Evolutionary conservation across 2,113 vertebrate genomes (phyloP).

Genomic region (Vireo altiloquus): DNA sequence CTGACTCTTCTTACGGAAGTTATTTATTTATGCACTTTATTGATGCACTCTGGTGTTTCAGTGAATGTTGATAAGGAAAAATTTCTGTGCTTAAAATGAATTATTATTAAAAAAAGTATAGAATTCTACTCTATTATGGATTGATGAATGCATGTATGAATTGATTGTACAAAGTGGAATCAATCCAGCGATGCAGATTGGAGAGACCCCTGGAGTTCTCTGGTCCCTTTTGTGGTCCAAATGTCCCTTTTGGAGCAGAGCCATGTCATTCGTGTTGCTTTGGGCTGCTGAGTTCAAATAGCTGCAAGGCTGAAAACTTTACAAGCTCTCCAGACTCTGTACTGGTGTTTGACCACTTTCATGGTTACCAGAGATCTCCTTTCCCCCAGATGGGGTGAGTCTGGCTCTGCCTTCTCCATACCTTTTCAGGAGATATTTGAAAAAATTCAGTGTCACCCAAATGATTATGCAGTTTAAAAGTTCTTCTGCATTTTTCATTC

Average conservation of each 20-base stretch:
- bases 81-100: not conserved
- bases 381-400: not conserved
- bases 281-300: not conserved
- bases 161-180: not conserved
- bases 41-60: not conserved
- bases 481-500: not conserved
- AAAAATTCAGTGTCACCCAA: not conserved
- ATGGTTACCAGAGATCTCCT: not conserved
- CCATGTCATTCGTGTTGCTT: not conserved
- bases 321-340: not conserved
- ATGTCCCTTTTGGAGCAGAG: not conserved
- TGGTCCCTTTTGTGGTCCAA: not conserved
- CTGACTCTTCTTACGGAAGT: not conserved
- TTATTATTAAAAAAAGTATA: not conserved
- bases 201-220: not conserved
- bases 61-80: not conserved
- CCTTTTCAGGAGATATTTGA: rapidly evolving
- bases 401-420: not conserved
- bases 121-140: not conserved
- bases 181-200: not conserved
- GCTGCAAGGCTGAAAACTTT: not conserved
- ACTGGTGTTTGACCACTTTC: not conserved
- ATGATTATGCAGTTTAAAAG: not conserved
- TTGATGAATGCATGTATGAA: not conserved
- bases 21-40: not conserved